Evolutionary conservation across 2,797 vertebrate genomes (phyloP).

Genomic region (Sebastes hubbsi): DNA sequence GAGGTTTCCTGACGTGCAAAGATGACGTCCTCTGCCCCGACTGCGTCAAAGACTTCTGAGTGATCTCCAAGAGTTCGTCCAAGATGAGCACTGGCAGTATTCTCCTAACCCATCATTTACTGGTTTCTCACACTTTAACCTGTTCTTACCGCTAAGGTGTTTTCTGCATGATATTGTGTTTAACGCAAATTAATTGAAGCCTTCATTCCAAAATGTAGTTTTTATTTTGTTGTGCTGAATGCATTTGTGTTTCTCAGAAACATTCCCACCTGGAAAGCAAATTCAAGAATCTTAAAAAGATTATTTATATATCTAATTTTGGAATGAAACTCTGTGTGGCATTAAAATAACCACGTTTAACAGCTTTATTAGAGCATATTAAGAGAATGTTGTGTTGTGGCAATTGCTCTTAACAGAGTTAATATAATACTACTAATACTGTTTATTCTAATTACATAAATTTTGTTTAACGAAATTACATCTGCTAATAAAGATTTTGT

Average conservation of each 20-base stretch:
- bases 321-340: not conserved
- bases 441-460: slow-evolving; percentile 1
- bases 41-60: slow-evolving; percentile 91
- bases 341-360: not conserved
- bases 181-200: not conserved
- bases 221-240: not conserved
- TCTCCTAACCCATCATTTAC: not conserved
- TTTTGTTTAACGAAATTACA: slow-evolving; percentile 7
- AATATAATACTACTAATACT: slow-evolving; percentile 43
- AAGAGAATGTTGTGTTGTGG: not conserved
- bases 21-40: slow-evolving; percentile 94
- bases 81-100: not conserved
- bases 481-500: slow-evolving; percentile 27
- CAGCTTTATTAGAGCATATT: not conserved
- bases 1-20: slow-evolving; percentile 92
- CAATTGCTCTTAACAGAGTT: slow-evolving; percentile 8
- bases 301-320: not conserved
- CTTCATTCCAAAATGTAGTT: not conserved
- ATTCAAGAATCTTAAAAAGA: not conserved
- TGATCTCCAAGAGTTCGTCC: not conserved
- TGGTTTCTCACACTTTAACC: slow-evolving; percentile 30
- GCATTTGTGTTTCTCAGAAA: not conserved
- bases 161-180: slow-evolving; percentile 10
- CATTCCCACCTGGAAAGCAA: not conserved
- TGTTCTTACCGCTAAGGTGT: not conserved